Base-by-base conservation (phyloP, 2,888 invertebrate genomes). In the Drosophila barbarae region DNA sequence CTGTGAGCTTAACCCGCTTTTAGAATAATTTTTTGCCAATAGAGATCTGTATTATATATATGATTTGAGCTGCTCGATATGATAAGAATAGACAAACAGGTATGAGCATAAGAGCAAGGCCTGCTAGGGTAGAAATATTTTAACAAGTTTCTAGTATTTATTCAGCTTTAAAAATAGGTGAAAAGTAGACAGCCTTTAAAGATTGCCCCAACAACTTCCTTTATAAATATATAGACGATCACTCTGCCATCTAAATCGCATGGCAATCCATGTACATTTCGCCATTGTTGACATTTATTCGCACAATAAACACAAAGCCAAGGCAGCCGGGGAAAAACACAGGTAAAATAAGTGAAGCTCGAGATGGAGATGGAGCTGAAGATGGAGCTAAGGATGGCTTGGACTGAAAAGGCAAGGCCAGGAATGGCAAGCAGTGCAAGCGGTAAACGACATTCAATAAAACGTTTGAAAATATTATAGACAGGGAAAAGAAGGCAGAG, bases 401-500 rank as follows among this genome's bases (percentile, higher is more conserved):
- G 39, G 34, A 34, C 15, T 13, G 54, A 6, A 46, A 32, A 59
- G 44, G 58, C n/a, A 47, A 34, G 23, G 35, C 49, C 32, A 44
- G 41, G 13, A 36, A 21, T 23, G 50, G 41, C 42, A 61, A 32
- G 15, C 57, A 34, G 34, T 38, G 68, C 49, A 26, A 32, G 44
- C 46, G 46, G 71, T 69, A 63, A 81, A 78, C 69, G 79, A 71
- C 82, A 76, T 84, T 78, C 84, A 82, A 84, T 84, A 84, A 82
- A 80, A 78, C 82, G 84, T 72, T 80, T 76, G 72, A 59, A 71
- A 76, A 82, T 84, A 80, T 78, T 72, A 66, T 69, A 54, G 55
- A 38, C 13, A 49, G 18, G 41, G 36, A 42, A 41, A 41, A n/a
- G 44, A 13, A 41, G 13, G 1, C 12, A 12, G 21, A 3, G 21